Conservation (phyloP, 2,797 vertebrate genomes). For the Sus cebifrons region DNA sequence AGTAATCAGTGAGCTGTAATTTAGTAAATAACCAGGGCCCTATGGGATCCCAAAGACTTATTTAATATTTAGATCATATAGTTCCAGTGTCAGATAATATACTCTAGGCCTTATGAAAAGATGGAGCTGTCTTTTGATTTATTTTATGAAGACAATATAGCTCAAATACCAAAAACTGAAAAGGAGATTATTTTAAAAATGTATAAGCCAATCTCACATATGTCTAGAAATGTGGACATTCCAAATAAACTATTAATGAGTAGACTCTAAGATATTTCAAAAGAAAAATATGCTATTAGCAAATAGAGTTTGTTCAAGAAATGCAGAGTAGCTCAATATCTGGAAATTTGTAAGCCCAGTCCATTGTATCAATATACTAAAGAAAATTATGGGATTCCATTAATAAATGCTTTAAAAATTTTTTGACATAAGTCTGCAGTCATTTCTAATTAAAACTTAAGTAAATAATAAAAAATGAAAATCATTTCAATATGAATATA, state of each 20-base stretch:
- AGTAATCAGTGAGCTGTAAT: background rate
- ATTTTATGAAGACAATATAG: background rate
- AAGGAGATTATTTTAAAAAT: background rate
- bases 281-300: background rate
- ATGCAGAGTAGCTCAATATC: background rate
- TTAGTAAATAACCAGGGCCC: background rate
- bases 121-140: background rate
- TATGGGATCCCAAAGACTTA: background rate
- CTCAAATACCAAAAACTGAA: background rate
- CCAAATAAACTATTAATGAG: background rate
- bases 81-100: background rate
- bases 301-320: constrained; percentile 1
- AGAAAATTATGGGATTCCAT: background rate
- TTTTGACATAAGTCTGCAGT: background rate
- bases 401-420: background rate
- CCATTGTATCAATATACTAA: background rate
- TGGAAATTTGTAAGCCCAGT: background rate
- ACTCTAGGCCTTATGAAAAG: background rate
- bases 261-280: background rate
- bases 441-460: constrained; percentile 33
- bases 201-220: background rate
- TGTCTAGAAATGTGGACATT: background rate
- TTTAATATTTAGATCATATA: background rate
- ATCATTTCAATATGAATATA: constrained; percentile 37
- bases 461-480: background rate